Evolutionary conservation across 2,888 invertebrate species (phyloP), one percentile per base, ranked within the genome.

Genomic region (Cynaeus angustus): DNA sequence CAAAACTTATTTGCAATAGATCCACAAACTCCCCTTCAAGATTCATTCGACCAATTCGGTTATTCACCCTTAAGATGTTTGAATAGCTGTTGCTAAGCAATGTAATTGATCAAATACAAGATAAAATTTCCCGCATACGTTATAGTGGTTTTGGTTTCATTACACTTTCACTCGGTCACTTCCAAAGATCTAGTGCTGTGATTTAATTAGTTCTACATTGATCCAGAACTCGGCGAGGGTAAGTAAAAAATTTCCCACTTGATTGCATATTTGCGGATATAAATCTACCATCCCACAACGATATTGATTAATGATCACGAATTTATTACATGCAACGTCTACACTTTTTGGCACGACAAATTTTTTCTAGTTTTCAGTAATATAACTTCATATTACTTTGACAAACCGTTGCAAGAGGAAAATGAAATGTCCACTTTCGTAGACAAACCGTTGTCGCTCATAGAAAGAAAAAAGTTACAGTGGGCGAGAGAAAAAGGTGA

Each of bases 401-500:
- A 48, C 21, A 68, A 71, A 46, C 45, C 56, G 48, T 66, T 28
- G 33, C 37, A 12, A 5, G 14, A 69, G 64, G 65, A 73, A 66
- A 72, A 73, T 71, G 72, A 74, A 75, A 83, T 84, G 84, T 81
- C 80, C 68, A 74, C 75, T n/a, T 78, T 74, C 45, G 64, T 68
- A 66, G 70, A 78, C 55, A 81, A 80, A 66, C 77, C 80, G n/a
- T 73, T 82, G 73, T 91, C 94, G 74, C 87, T 95, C 83, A 88
- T 96, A 80, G 95, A 97, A 87, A 91, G 93, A 86, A 97, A 97
- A 86, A 92, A 92, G 85, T 89, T 93, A 81, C 96, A 97, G 90
- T 97, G 97, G 97, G 96, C 95, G 78, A 91, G 89, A 85, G 97
- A 97, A 88, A 90, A 91, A 90, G 96, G 97, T 96, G 87, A 82